Conservation (phyloP, 2,113 vertebrate genomes). For the Siniperca knerii region DNA sequence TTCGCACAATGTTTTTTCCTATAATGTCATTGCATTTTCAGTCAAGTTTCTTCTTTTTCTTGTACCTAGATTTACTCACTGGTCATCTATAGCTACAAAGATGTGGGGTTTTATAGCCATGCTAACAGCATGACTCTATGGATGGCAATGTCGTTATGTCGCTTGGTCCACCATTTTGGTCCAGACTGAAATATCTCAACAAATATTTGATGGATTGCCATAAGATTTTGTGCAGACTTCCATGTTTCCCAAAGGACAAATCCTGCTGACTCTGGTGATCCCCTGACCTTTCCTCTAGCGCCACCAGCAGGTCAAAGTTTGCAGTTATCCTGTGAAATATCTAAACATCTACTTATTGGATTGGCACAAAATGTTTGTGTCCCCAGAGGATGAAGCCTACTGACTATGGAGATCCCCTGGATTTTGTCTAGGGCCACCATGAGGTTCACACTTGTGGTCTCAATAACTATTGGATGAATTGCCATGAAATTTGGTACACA, state of each 20-base stretch:
- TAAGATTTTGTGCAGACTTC: background rate
- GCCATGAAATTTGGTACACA: background rate
- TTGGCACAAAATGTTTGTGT: background rate
- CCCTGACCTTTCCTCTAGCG: background rate
- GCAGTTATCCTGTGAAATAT: background rate
- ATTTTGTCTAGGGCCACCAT: background rate
- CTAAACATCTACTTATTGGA: background rate
- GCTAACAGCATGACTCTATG: background rate
- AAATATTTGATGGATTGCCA: background rate
- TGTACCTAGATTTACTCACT: background rate
- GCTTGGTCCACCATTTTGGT: background rate
- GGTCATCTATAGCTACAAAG: background rate
- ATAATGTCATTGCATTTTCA: conserved; percentile 1
- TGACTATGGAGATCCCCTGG: background rate
- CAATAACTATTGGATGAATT: background rate
- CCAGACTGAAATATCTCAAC: background rate
- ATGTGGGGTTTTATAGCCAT: background rate
- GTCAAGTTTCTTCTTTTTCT: conserved; percentile 9
- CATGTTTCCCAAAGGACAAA: no score
- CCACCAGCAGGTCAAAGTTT: background rate
- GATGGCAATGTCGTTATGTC: background rate
- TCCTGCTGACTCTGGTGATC: no score
- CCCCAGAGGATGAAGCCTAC: background rate
- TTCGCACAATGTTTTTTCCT: conserved; percentile 20
- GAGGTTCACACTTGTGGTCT: conserved; percentile 4